phyloP scores from a whole-genome alignment of 1,140 invertebrate species.

The Anthonomus grandis region DNA sequence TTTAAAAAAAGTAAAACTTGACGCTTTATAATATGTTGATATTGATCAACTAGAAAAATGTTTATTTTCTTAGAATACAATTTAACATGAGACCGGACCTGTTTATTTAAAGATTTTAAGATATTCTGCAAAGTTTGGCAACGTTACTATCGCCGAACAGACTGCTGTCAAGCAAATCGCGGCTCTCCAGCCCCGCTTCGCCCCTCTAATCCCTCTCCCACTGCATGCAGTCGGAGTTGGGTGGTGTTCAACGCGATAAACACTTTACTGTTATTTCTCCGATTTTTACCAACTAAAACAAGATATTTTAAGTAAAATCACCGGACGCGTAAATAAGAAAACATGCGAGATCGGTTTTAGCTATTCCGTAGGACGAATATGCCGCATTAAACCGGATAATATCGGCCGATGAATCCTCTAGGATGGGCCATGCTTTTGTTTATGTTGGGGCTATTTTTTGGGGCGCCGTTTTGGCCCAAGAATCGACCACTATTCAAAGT shows the following conservation, averaged over 20 bases:
- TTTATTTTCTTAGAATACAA: too few species aligned
- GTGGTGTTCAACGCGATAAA: slow-evolving; percentile 21
- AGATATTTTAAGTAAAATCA: background rate
- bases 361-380: slow-evolving; percentile 7
- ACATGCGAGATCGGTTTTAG: slow-evolving; percentile 1
- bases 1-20: too few species aligned
- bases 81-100: background rate
- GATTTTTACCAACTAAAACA: slow-evolving; percentile 2
- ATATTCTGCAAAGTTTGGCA: background rate
- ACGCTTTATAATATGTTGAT: too few species aligned
- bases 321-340: slow-evolving; percentile 3
- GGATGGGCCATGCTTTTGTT: slow-evolving; percentile 45
- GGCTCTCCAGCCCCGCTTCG: background rate
- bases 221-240: slow-evolving; percentile 9
- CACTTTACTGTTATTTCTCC: slow-evolving; percentile 15
- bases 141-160: background rate
- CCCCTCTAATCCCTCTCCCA: background rate
- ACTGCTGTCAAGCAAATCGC: slow-evolving; percentile 1
- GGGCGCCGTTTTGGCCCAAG: slow-evolving; percentile 27
- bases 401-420: slow-evolving; percentile 10
- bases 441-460: slow-evolving; percentile 35
- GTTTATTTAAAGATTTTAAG: background rate
- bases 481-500: slow-evolving; percentile 25
- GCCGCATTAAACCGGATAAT: slow-evolving; percentile 5
- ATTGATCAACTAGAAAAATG: too few species aligned